phyloP scores from a whole-genome alignment of 2,113 vertebrate genomes.

The Oreochromis tanganicae region DNA sequence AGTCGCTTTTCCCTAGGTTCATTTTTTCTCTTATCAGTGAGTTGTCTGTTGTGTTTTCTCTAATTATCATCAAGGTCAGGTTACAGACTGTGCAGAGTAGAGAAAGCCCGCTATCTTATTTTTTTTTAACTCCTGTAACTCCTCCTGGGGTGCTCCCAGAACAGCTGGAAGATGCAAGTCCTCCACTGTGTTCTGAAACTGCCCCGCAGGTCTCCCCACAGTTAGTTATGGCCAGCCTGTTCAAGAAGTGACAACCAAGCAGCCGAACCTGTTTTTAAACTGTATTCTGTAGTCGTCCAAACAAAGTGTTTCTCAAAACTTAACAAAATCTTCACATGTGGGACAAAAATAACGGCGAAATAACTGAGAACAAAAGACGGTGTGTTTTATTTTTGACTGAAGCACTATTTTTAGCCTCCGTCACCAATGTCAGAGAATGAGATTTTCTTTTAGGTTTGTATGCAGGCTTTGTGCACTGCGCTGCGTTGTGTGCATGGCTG shows the following conservation, averaged over 20 bases:
- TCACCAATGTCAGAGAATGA: background rate
- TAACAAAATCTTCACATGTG: background rate
- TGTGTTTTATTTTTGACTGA: background rate
- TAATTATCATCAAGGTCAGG: background rate
- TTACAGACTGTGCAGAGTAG: background rate
- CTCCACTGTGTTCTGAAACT: background rate
- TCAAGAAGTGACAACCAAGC: background rate
- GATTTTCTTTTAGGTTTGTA: background rate
- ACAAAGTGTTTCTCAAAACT: background rate
- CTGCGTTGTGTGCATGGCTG: background rate
- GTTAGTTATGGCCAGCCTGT: background rate
- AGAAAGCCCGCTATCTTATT: background rate
- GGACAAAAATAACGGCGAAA: background rate
- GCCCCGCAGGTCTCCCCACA: background rate
- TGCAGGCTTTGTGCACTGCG: background rate
- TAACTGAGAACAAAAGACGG: background rate
- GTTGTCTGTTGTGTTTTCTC: background rate
- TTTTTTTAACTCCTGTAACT: background rate
- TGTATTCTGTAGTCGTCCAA: background rate
- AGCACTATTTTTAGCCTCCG: background rate
- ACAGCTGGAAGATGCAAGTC: background rate
- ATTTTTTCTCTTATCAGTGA: background rate
- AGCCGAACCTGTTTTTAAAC: background rate
- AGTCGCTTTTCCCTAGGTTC: background rate
- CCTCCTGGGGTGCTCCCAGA: background rate